Conservation (phyloP, 2,797 vertebrate species). For the Rousettus madagascariensis region DNA sequence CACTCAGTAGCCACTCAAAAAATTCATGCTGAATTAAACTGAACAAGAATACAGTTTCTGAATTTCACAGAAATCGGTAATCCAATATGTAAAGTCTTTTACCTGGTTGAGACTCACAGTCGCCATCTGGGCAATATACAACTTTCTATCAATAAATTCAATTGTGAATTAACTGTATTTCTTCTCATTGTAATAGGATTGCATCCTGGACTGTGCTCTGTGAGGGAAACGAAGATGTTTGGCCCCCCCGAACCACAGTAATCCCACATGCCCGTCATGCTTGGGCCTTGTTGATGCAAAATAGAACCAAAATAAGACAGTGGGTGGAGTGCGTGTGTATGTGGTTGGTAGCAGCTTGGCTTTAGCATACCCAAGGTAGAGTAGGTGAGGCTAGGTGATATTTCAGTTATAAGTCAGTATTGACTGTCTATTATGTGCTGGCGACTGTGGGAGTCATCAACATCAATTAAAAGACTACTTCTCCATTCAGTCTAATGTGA, state of each 20-base stretch:
- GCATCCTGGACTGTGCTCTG: neutral
- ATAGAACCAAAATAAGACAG: neutral
- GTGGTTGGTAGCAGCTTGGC: neutral
- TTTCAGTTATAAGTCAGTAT: neutral
- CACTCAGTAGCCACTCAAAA: neutral
- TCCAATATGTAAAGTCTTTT: neutral
- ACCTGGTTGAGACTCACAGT: neutral
- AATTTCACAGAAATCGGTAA: neutral
- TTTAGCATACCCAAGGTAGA: neutral
- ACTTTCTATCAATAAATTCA: neutral
- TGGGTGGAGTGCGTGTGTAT: no score
- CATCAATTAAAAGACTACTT: neutral
- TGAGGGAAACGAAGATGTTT: neutral
- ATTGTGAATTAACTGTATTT: neutral
- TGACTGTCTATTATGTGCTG: neutral
- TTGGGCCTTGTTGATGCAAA: neutral
- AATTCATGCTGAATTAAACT: neutral
- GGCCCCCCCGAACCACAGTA: neutral
- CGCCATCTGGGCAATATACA: neutral
- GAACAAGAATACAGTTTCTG: neutral
- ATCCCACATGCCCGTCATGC: neutral
- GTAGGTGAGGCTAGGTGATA: neutral
- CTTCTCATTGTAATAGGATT: neutral
- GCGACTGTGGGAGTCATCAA: neutral
- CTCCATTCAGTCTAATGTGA: neutral